phyloP scores from a whole-genome alignment of 1,140 invertebrate species.

The Drosophila teissieri region DNA sequence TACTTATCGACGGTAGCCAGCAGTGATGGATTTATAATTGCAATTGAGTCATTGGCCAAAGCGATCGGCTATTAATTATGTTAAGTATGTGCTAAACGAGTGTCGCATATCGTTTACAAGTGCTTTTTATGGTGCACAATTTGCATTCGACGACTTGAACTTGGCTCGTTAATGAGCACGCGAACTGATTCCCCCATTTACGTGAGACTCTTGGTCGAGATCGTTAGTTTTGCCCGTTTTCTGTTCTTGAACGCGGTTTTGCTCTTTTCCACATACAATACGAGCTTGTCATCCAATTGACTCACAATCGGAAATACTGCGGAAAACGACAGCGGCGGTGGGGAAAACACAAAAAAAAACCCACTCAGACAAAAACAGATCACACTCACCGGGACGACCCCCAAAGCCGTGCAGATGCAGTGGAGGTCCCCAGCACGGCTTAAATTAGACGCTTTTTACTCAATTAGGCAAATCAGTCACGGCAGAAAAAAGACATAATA shows the following conservation, averaged over 20 bases:
- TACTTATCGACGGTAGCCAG: slow-evolving; percentile 27
- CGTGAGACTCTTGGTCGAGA: slow-evolving; percentile 38
- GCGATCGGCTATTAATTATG: slow-evolving; percentile 61
- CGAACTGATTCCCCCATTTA: slow-evolving; percentile 34
- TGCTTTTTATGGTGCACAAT: slow-evolving; percentile 30
- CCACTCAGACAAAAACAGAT: slow-evolving; percentile 23
- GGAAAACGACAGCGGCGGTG: slow-evolving; percentile 18
- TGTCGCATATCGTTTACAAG: slow-evolving; percentile 48
- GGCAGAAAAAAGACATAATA: not conserved
- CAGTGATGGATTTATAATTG: slow-evolving; percentile 72
- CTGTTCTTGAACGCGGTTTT: slow-evolving; percentile 23
- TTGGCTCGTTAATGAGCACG: slow-evolving; percentile 36
- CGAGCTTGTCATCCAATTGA: slow-evolving; percentile 72
- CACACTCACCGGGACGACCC: slow-evolving; percentile 27
- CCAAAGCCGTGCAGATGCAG: slow-evolving; percentile 41
- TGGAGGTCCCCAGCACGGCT: slow-evolving; percentile 47
- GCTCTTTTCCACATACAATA: slow-evolving; percentile 4
- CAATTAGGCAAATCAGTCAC: slow-evolving; percentile 76
- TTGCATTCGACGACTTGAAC: slow-evolving; percentile 34
- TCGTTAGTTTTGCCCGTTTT: slow-evolving; percentile 12
- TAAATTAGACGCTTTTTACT: slow-evolving; percentile 75
- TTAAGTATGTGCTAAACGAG: slow-evolving; percentile 42
- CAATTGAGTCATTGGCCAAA: slow-evolving; percentile 47
- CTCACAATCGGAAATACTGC: slow-evolving; percentile 71
- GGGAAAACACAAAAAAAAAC: slow-evolving; percentile 8